Percentiles rank a stretch among this genome's conserved stretches.
These are phyloP conservation scores for Heterodera carotae DNA, from an alignment of 1,140 invertebrate genomes.

Conservation along the genomic window DNA sequence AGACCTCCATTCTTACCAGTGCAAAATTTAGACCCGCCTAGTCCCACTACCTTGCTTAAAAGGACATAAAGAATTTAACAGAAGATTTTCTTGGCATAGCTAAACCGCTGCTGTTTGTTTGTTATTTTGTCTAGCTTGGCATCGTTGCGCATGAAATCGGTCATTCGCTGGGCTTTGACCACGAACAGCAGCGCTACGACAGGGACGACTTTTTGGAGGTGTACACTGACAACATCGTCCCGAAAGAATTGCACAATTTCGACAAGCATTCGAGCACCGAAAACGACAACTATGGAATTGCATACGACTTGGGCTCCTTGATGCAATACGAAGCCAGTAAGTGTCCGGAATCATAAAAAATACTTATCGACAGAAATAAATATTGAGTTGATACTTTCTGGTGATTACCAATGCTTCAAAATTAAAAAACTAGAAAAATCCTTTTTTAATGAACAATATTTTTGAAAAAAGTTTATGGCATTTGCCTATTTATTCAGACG, in stretches of 20 bases:
- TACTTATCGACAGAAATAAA: not conserved
- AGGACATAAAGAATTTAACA: no score
- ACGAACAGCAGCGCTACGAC: constrained; percentile 25
- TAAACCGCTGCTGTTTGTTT: not conserved
- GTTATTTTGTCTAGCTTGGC: constrained; percentile 13
- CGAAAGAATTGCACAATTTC: constrained; percentile 16
- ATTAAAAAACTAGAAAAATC: no score
- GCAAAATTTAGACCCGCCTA: no score
- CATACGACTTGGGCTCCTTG: constrained; percentile 33
- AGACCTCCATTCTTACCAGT: no score
- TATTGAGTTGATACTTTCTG: no score
- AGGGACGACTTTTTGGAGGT: constrained; percentile 19
- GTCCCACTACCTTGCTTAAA: no score
- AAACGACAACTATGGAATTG: constrained; percentile 15
- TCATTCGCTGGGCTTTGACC: constrained; percentile 31
- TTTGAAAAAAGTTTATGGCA: no score
- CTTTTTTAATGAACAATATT: no score
- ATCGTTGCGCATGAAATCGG: constrained; percentile 32
- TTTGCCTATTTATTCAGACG: not conserved
- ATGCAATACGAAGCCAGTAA: constrained; percentile 33
- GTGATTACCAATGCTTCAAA: no score
- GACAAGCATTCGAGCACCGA: constrained; percentile 7
- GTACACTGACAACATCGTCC: not conserved
- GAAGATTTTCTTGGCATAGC: not conserved
- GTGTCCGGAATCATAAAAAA: not conserved